Evolutionary conservation across 2,888 invertebrate species (phyloP).

Genomic region (Limenitis camilla): DNA sequence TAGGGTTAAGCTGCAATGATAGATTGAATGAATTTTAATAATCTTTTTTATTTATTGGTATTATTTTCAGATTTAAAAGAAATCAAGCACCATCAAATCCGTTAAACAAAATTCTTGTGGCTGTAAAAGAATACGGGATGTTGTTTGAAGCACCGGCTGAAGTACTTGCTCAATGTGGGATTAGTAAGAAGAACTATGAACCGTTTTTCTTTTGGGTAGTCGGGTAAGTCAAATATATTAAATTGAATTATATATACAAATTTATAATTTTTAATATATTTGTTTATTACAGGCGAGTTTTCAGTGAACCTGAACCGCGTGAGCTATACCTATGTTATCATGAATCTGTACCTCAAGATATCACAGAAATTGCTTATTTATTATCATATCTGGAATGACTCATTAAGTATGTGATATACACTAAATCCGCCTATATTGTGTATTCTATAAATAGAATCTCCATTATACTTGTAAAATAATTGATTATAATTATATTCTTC

Average conservation of each 20-base stretch:
- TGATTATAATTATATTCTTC: too few species aligned
- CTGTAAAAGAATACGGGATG: conserved; percentile 89
- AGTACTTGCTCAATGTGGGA: conserved; percentile 49
- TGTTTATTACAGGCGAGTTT: conserved; percentile 77
- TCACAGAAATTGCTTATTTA: conserved; percentile 90
- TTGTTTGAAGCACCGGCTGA: conserved; percentile 78
- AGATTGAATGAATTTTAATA: neutral
- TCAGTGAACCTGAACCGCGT: conserved; percentile 82
- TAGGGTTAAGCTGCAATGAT: neutral
- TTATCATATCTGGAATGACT: conserved; percentile 71
- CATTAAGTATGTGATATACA: neutral
- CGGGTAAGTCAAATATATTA: conserved; percentile 71
- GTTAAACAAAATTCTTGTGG: conserved; percentile 82
- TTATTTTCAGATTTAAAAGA: conserved; percentile 65
- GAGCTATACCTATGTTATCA: conserved; percentile 92
- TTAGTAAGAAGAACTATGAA: conserved; percentile 56
- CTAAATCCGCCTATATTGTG: neutral
- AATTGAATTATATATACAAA: neutral
- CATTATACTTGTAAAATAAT: too few species aligned
- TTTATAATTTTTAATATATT: neutral
- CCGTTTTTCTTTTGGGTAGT: conserved; percentile 84
- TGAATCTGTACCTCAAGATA: conserved; percentile 89
- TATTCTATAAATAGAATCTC: neutral
- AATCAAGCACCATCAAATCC: conserved; percentile 73
- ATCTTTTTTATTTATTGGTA: neutral